Conservation (phyloP, 2,888 invertebrate species). For the Mesodorylaimus sp. region DNA sequence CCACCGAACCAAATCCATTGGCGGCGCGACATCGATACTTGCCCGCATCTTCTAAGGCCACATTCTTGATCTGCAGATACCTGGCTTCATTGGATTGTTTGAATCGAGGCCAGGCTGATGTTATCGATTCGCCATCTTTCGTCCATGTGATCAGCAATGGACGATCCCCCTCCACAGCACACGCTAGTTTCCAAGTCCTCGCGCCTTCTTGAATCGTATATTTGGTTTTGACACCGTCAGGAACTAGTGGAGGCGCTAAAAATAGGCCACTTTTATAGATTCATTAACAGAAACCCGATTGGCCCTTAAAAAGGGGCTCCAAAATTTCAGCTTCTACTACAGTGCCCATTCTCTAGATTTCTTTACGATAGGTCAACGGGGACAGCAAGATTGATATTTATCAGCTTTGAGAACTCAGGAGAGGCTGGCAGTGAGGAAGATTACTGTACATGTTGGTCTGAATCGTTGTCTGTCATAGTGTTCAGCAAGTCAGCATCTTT, state of each 20-base stretch:
- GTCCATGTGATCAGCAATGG: constrained; percentile 2
- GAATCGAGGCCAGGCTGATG: constrained; percentile 6
- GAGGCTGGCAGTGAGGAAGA: no score
- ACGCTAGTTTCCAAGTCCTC: not conserved
- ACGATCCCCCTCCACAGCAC: not conserved
- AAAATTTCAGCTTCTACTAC: no score
- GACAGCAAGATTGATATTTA: no score
- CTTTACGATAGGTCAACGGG: no score
- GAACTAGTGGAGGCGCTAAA: not conserved
- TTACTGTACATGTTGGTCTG: no score
- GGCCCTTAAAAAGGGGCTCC: no score
- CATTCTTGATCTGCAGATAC: constrained; percentile 8
- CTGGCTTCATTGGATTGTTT: not conserved
- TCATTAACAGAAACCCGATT: no score
- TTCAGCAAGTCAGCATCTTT: no score
- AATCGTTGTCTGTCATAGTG: no score
- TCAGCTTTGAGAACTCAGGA: no score
- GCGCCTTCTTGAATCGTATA: not conserved
- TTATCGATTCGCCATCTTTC: constrained; percentile 9
- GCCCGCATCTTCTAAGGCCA: constrained; percentile 24
- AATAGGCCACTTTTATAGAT: no score
- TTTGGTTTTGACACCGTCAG: not conserved
- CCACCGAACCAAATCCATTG: constrained; percentile 29
- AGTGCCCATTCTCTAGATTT: no score
- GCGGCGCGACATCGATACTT: constrained; percentile 28